Conservation (phyloP, 2,113 vertebrate species). For the Panthera leo region DNA sequence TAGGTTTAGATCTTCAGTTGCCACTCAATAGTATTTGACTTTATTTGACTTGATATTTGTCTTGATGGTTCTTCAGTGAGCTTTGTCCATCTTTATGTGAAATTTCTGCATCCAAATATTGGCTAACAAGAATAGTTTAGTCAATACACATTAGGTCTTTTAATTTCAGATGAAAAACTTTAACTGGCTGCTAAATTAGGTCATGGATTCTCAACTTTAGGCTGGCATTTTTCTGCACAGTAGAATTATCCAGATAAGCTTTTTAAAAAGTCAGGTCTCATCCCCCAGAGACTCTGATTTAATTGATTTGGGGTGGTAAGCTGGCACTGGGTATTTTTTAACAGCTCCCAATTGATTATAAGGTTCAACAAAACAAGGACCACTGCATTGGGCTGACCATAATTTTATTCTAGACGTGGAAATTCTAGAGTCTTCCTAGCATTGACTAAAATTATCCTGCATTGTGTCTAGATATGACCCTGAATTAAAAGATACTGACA, state of each 20-base stretch:
- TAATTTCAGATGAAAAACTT: neutral
- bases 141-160: neutral
- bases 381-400: neutral
- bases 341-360: neutral
- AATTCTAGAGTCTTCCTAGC: neutral
- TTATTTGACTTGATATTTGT: neutral
- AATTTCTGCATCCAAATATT: neutral
- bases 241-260: neutral
- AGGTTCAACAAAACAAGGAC: neutral
- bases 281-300: neutral
- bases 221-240: neutral
- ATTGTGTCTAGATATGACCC: slow-evolving; percentile 20
- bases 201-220: neutral
- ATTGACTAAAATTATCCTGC: slow-evolving; percentile 21
- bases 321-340: neutral
- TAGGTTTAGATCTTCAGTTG: neutral
- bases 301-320: neutral
- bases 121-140: neutral
- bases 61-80: neutral
- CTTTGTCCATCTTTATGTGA: neutral
- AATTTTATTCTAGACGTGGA: slow-evolving; percentile 27
- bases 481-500: neutral
- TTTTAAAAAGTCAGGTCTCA: neutral
- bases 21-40: neutral
- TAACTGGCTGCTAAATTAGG: neutral